Evolutionary conservation across 2,797 vertebrate genomes (phyloP).

Genomic region (Hippoglossus hippoglossus): DNA sequence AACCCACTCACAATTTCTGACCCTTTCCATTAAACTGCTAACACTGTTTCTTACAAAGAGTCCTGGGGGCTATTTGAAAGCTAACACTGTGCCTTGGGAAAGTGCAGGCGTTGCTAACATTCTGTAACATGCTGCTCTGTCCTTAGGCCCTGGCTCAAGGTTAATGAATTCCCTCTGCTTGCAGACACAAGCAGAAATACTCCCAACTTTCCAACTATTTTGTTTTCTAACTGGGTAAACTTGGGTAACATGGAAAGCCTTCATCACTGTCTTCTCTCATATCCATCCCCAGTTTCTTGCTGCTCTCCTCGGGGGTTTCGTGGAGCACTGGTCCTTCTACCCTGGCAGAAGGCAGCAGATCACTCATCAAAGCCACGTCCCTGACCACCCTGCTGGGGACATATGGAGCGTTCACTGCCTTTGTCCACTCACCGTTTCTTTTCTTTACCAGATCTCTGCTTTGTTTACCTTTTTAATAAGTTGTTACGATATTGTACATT

Average conservation of each 20-base stretch:
- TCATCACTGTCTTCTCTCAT: slow-evolving; percentile 17
- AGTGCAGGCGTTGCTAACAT: slow-evolving; percentile 38
- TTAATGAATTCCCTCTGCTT: slow-evolving; percentile 55
- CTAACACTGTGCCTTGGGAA: slow-evolving; percentile 40
- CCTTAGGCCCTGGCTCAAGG: slow-evolving; percentile 64
- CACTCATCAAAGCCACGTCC: slow-evolving; percentile 66
- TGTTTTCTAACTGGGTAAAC: background rate
- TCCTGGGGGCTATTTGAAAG: slow-evolving; percentile 53
- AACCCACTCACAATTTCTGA: slow-evolving; percentile 41
- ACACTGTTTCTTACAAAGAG: slow-evolving; percentile 35
- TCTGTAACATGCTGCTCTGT: slow-evolving; percentile 53
- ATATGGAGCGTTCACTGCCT: slow-evolving; percentile 70
- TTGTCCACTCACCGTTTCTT: slow-evolving; percentile 54
- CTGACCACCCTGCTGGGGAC: slow-evolving; percentile 74
- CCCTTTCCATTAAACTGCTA: slow-evolving; percentile 52
- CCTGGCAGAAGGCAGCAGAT: slow-evolving; percentile 64
- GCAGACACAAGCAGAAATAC: slow-evolving; percentile 11
- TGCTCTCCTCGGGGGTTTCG: slow-evolving; percentile 42
- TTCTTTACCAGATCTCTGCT: slow-evolving; percentile 29
- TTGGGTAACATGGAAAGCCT: background rate
- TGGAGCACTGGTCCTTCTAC: slow-evolving; percentile 30
- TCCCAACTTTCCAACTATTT: background rate
- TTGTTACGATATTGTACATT: background rate
- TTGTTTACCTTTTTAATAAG: background rate
- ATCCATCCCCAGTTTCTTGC: slow-evolving; percentile 22